Evolutionary conservation across 2,888 invertebrate genomes (phyloP).

Genomic region (Cotesia congregata): DNA sequence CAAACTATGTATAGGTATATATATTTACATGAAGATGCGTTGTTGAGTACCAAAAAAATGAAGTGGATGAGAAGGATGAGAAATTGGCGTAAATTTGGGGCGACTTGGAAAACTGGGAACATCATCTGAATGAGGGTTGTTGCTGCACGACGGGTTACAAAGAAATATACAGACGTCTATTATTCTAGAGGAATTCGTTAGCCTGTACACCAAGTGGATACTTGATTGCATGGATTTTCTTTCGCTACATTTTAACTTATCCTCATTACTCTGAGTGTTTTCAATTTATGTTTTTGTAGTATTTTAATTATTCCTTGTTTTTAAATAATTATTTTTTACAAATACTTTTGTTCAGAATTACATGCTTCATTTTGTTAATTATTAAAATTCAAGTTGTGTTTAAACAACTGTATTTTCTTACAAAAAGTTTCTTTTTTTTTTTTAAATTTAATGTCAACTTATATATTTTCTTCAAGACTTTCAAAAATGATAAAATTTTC

Average conservation of each 20-base stretch:
- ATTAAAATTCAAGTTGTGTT: too few relatives aligned
- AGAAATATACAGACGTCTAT: slow-evolving; percentile 19
- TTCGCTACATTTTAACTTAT: slow-evolving; percentile 5
- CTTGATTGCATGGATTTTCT: slow-evolving; percentile 18
- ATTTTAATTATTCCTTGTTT: not conserved
- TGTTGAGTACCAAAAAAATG: not conserved
- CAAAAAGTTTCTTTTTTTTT: too few relatives aligned
- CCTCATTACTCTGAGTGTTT: not conserved
- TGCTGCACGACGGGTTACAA: slow-evolving; percentile 6
- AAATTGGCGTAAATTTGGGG: slow-evolving; percentile 20
- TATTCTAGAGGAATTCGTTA: slow-evolving; percentile 22
- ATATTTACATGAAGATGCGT: not conserved
- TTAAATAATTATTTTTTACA: not conserved
- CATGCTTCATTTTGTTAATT: too few relatives aligned
- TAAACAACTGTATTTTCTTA: too few relatives aligned
- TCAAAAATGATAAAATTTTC: too few relatives aligned
- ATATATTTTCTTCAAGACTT: too few relatives aligned
- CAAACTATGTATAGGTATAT: not conserved
- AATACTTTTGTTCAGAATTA: too few relatives aligned
- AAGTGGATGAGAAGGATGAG: slow-evolving; percentile 12
- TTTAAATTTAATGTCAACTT: too few relatives aligned
- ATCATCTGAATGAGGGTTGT: slow-evolving; percentile 11
- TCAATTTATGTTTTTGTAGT: not conserved
- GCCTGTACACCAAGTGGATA: slow-evolving; percentile 10
- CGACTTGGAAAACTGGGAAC: slow-evolving; percentile 16